Percentiles rank a stretch among this genome's conserved stretches.
Evolutionary conservation across 2,113 vertebrate species (phyloP).

Genomic region (Stegastes partitus): DNA sequence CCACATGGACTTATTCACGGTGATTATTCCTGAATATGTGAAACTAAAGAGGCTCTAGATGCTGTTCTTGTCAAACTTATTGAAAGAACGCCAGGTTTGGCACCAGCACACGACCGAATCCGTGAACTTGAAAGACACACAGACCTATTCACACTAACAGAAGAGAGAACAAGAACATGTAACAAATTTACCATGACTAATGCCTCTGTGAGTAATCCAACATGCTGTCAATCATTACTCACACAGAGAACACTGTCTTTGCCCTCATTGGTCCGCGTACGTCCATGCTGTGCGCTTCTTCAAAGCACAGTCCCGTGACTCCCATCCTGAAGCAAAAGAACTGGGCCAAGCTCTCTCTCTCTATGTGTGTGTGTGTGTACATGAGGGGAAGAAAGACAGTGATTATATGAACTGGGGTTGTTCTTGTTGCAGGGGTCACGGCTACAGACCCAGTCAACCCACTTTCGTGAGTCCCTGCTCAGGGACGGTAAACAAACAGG

Average conservation of each 20-base stretch:
- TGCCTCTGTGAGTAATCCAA: slow-evolving; percentile 72
- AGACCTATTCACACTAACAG: slow-evolving; percentile 64
- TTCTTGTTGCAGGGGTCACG: slow-evolving; percentile 48
- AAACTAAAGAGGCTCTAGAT: not conserved
- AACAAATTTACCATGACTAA: slow-evolving; percentile 77
- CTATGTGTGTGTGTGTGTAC: not conserved
- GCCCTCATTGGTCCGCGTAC: slow-evolving; percentile 40
- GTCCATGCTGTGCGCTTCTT: slow-evolving; percentile 48
- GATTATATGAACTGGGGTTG: slow-evolving; percentile 25
- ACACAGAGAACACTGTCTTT: slow-evolving; percentile 49
- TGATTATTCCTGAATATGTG: not conserved
- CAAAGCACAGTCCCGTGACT: slow-evolving; percentile 67
- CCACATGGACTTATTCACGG: too few relatives aligned
- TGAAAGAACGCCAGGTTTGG: slow-evolving; percentile 13
- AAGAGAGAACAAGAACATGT: slow-evolving; percentile 73
- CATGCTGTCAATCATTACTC: slow-evolving; percentile 79
- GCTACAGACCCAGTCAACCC: slow-evolving; percentile 43
- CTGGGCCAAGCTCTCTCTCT: slow-evolving; percentile 12
- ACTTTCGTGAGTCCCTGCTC: slow-evolving; percentile 59
- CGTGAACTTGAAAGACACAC: slow-evolving; percentile 43
- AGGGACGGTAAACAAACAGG: slow-evolving; percentile 69
- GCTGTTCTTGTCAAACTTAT: not conserved
- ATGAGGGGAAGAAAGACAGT: slow-evolving; percentile 9
- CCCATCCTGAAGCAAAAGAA: slow-evolving; percentile 38
- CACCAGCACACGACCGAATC: slow-evolving; percentile 2